These are phyloP conservation scores for Macrochelys suwanniensis DNA, from an alignment of 2,797 vertebrate genomes.

Conservation along the genomic window DNA sequence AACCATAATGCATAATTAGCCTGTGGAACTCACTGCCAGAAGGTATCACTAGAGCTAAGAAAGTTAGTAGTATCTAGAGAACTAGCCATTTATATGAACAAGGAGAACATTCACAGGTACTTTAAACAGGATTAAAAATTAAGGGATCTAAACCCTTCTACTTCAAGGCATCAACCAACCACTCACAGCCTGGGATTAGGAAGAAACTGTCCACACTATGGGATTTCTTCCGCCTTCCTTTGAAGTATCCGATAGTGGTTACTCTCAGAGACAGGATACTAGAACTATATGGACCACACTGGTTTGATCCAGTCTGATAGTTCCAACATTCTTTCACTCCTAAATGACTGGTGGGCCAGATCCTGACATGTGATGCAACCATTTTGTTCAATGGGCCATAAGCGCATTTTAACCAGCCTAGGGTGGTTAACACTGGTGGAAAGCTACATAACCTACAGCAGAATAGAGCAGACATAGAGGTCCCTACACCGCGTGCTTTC, in stretches of 20 bases:
- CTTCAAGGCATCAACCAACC: not conserved
- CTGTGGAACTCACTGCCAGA: not conserved
- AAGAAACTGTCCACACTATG: not conserved
- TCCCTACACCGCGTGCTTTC: not conserved
- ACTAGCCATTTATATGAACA: not conserved
- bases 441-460: not conserved
- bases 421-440: not conserved
- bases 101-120: fast-evolving
- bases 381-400: not conserved
- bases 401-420: not conserved
- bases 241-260: not conserved
- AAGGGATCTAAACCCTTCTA: not conserved
- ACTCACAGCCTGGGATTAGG: not conserved
- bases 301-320: not conserved
- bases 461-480: not conserved
- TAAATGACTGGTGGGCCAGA: not conserved
- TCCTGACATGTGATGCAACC: not conserved
- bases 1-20: not conserved
- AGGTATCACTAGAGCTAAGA: fast-evolving
- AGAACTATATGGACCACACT: not conserved
- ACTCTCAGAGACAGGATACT: not conserved
- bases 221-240: not conserved
- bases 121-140: not conserved
- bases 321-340: not conserved
- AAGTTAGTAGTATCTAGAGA: not conserved